These are phyloP conservation scores for Limanda limanda DNA, from an alignment of 2,113 vertebrate genomes.

Conservation along the genomic window DNA sequence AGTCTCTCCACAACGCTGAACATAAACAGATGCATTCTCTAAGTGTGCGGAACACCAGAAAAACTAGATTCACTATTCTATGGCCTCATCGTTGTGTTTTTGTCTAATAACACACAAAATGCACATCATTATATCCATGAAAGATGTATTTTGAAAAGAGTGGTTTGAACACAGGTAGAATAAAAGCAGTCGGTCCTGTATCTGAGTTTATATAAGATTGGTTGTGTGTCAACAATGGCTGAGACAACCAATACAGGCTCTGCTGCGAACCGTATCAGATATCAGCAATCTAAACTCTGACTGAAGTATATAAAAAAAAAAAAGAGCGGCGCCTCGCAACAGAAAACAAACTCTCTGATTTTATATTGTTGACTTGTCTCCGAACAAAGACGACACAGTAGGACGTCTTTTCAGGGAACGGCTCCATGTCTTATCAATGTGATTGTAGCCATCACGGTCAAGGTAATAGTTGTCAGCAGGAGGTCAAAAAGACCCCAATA, in stretches of 20 bases:
- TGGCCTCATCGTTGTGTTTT: background rate
- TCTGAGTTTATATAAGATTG: no score
- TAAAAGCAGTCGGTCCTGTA: no score
- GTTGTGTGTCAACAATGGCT: no score
- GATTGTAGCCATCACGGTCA: conserved; percentile 50
- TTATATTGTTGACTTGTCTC: conserved; percentile 25
- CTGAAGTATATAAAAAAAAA: conserved; percentile 13
- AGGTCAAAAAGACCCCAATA: conserved; percentile 34
- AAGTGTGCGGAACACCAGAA: no score
- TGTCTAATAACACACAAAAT: no score
- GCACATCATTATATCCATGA: no score
- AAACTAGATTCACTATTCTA: background rate
- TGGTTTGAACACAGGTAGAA: background rate
- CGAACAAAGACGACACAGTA: conserved; percentile 48
- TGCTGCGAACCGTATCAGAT: conserved; percentile 19
- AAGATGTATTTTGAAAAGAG: no score
- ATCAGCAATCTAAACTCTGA: conserved; percentile 16
- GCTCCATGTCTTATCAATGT: conserved; percentile 40
- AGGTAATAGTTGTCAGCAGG: conserved; percentile 42
- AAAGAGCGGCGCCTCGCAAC: conserved; percentile 19
- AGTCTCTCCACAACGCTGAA: no score
- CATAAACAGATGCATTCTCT: no score
- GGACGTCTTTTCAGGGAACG: conserved; percentile 17
- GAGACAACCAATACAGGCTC: background rate
- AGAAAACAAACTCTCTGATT: conserved; percentile 33